Percentiles rank a stretch among this genome's conserved stretches.
Conservation (phyloP, 2,113 vertebrate species). For the Eubucco bourcierii region DNA sequence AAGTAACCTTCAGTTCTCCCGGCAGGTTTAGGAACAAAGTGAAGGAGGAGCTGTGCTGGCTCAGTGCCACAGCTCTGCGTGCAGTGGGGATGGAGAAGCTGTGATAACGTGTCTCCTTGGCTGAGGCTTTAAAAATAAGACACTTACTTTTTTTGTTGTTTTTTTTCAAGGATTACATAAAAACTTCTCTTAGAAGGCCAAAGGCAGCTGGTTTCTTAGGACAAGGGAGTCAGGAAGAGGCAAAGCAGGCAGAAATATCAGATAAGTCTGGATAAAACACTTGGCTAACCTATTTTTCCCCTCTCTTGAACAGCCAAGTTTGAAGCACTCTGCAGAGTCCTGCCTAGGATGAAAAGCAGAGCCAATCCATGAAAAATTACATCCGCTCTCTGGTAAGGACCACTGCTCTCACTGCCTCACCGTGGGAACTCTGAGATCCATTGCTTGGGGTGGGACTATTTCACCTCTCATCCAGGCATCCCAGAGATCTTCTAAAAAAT, state of each 20-base stretch:
- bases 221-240: slow-evolving; percentile 28
- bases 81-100: slow-evolving; percentile 2
- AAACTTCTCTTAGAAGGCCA: slow-evolving; percentile 23
- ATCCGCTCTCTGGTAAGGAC: background rate
- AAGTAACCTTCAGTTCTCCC: background rate
- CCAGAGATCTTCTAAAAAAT: background rate
- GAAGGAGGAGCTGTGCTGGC: background rate
- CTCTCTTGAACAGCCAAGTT: slow-evolving; percentile 4
- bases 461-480: background rate
- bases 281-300: slow-evolving; percentile 51
- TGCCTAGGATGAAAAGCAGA: background rate
- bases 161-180: slow-evolving; percentile 1
- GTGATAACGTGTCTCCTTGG: background rate
- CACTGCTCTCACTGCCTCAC: rapidly evolving
- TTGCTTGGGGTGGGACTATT: background rate
- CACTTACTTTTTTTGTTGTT: background rate
- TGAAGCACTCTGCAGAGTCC: background rate
- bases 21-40: background rate
- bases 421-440: background rate
- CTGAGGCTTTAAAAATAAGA: slow-evolving; percentile 17
- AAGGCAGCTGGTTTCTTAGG: slow-evolving; percentile 47
- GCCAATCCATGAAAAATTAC: background rate
- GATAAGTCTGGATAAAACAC: slow-evolving; percentile 23
- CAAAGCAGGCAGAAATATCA: slow-evolving; percentile 42
- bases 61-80: background rate